These are phyloP conservation scores for Leucania comma DNA, from an alignment of 2,888 invertebrate genomes.

Conservation along the genomic window DNA sequence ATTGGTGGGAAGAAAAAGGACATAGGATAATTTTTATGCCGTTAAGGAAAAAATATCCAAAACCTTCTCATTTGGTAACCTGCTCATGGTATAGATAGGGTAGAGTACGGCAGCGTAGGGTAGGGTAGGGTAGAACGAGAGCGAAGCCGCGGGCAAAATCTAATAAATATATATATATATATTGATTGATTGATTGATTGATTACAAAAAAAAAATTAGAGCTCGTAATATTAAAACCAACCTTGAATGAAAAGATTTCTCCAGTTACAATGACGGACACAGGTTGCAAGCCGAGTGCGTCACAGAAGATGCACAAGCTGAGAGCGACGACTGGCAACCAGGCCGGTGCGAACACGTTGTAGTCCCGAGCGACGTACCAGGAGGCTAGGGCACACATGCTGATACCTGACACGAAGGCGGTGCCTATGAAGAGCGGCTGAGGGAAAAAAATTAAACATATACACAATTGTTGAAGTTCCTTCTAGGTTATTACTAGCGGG, in stretches of 20 bases:
- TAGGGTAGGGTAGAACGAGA: too few relatives aligned
- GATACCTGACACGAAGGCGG: constrained; percentile 81
- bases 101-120: too few relatives aligned
- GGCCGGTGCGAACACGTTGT: constrained; percentile 73
- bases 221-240: constrained; percentile 44
- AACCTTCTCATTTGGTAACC: too few relatives aligned
- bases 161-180: too few relatives aligned
- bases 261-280: constrained; percentile 87
- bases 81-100: too few relatives aligned
- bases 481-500: too few relatives aligned
- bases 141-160: too few relatives aligned
- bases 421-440: constrained; percentile 79
- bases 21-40: too few relatives aligned
- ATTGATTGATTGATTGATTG: too few relatives aligned
- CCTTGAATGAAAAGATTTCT: constrained; percentile 89
- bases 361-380: constrained; percentile 80
- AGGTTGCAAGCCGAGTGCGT: constrained; percentile 88
- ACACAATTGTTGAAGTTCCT: too few relatives aligned
- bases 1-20: too few relatives aligned
- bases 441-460: constrained; percentile 37
- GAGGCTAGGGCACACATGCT: constrained; percentile 83
- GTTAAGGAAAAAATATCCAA: too few relatives aligned
- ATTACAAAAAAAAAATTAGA: not conserved
- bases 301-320: constrained; percentile 88
- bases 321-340: constrained; percentile 89